Evolutionary conservation across 2,888 invertebrate species (phyloP).

Genomic region (Gymnoscelis rufifasciata): DNA sequence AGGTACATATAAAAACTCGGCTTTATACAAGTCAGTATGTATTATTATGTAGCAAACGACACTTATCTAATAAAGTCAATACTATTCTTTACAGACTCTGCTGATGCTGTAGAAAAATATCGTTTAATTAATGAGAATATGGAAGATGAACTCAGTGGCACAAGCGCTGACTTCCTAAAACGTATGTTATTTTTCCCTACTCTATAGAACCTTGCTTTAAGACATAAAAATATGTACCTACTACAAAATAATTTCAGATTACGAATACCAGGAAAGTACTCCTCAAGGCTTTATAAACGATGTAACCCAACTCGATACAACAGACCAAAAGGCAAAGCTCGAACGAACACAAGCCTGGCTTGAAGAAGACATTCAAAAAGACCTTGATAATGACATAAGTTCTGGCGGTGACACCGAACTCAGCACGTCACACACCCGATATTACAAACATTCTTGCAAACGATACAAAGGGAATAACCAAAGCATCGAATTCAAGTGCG

Average conservation of each 20-base stretch:
- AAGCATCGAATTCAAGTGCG: conserved; percentile 18
- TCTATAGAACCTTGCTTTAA: no score
- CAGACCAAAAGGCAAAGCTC: conserved; percentile 31
- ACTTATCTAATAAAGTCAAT: background rate
- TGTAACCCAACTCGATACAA: conserved; percentile 9
- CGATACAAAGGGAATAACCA: conserved; percentile 26
- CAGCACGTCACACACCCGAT: conserved; percentile 23
- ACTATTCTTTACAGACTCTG: no score
- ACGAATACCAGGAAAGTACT: conserved; percentile 22
- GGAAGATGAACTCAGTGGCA: no score
- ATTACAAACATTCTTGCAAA: conserved; percentile 33
- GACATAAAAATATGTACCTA: no score
- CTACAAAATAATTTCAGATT: conserved; percentile 28
- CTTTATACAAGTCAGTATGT: no score
- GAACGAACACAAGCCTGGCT: conserved; percentile 52
- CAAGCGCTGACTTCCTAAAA: no score
- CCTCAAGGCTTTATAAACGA: conserved; percentile 11
- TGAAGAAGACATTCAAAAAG: conserved; percentile 38
- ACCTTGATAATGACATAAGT: conserved; percentile 29
- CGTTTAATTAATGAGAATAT: background rate
- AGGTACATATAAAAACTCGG: conserved; percentile 35
- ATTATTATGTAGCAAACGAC: no score
- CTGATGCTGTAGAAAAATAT: background rate
- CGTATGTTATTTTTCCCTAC: no score
- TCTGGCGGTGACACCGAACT: conserved; percentile 39